Percentiles rank a stretch among this genome's conserved stretches.
Evolutionary conservation across 2,888 invertebrate species (phyloP).

Genomic region (Tetanocera ferruginea): DNA sequence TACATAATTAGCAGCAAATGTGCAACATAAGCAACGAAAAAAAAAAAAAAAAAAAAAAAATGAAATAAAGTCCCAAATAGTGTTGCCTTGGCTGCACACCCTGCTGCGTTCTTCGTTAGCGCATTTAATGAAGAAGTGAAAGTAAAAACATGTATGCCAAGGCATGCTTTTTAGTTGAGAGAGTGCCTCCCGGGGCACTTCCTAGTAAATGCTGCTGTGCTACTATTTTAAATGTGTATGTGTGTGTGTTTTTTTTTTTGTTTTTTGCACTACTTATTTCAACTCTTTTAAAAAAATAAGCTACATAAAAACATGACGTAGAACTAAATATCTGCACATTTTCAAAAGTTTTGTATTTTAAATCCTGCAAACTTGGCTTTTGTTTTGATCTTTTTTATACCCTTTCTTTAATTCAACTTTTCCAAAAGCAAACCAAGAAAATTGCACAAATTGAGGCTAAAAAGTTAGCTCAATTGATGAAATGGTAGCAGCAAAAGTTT

Average conservation of each 20-base stretch:
- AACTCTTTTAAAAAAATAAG: background rate
- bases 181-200: background rate
- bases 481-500: background rate
- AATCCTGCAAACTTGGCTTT: background rate
- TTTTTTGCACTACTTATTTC: background rate
- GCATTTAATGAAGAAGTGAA: background rate
- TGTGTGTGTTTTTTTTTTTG: background rate
- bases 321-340: background rate
- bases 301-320: background rate
- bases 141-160: constrained; percentile 3
- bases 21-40: background rate
- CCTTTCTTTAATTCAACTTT: background rate
- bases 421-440: background rate
- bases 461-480: constrained; percentile 9
- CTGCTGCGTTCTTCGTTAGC: background rate
- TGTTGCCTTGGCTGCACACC: too few relatives aligned
- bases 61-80: background rate
- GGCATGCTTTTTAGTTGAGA: background rate
- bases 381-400: background rate
- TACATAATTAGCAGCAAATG: constrained; percentile 5
- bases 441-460: constrained; percentile 1
- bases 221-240: background rate
- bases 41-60: background rate
- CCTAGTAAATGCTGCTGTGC: background rate
- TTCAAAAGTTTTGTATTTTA: background rate